Evolutionary conservation across 2,888 invertebrate genomes (phyloP).

Genomic region (Drosophila paramelanica): DNA sequence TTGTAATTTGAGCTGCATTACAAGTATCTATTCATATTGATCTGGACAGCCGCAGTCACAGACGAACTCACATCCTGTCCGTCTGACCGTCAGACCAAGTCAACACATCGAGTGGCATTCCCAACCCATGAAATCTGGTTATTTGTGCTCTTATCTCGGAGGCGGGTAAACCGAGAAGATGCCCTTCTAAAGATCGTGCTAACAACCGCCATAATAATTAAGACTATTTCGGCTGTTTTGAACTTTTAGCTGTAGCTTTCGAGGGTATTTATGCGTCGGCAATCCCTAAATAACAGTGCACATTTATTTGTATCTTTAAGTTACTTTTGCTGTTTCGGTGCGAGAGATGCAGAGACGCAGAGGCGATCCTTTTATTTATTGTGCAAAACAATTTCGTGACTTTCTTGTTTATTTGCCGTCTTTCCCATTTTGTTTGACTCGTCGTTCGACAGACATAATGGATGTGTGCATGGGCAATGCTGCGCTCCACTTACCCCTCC

Average conservation of each 20-base stretch:
- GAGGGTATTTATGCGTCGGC: background rate
- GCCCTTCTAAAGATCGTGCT: too few species aligned
- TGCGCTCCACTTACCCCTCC: background rate
- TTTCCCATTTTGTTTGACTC: slow-evolving; percentile 66
- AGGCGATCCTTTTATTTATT: slow-evolving; percentile 68
- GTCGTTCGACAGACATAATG: slow-evolving; percentile 69
- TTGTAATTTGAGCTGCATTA: slow-evolving; percentile 74
- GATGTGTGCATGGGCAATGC: slow-evolving; percentile 36
- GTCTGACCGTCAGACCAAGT: too few species aligned
- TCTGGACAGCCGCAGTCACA: slow-evolving; percentile 13
- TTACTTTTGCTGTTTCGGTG: slow-evolving; percentile 73
- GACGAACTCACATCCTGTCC: slow-evolving; percentile 43
- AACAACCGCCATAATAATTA: too few species aligned
- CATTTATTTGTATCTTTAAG: slow-evolving; percentile 75
- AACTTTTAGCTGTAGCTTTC: too few species aligned
- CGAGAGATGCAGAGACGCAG: slow-evolving; percentile 4
- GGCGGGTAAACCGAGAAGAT: too few species aligned
- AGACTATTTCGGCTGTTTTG: too few species aligned
- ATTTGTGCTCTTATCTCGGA: too few species aligned
- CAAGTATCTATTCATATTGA: slow-evolving; percentile 57
- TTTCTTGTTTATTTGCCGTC: slow-evolving; percentile 67
- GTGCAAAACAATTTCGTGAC: slow-evolving; percentile 79
- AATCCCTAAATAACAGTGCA: background rate
- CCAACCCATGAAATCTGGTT: slow-evolving; percentile 39
- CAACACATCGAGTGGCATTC: too few species aligned